These are phyloP conservation scores for Nothocercus nigrocapillus DNA, from an alignment of 2,113 vertebrate species.

Conservation along the genomic window DNA sequence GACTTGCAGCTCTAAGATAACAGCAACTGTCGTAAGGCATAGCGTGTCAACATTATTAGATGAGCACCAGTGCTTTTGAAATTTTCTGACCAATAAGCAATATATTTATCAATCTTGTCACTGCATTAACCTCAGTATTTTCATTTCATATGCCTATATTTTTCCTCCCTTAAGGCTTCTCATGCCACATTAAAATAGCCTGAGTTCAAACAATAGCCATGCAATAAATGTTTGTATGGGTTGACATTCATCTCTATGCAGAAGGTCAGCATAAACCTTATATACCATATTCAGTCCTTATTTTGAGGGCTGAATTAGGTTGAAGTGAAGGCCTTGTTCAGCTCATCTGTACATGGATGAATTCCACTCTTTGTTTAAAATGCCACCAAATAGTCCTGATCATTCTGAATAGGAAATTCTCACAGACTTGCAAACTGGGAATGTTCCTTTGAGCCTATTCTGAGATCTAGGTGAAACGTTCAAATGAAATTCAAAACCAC, in stretches of 20 bases:
- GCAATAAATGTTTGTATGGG: constrained; percentile 57
- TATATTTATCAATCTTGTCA: not conserved
- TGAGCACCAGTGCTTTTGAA: not conserved
- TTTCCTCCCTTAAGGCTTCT: constrained; percentile 55
- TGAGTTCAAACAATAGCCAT: constrained; percentile 63
- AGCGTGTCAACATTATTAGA: not conserved
- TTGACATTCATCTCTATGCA: not conserved
- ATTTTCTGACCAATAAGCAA: not conserved
- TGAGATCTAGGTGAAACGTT: constrained; percentile 47
- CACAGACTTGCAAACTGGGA: constrained; percentile 62
- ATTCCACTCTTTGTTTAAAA: constrained; percentile 29
- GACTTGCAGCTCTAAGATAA: not conserved
- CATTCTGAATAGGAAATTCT: constrained; percentile 70
- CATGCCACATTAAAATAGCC: constrained; percentile 70
- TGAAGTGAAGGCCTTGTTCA: constrained; percentile 27
- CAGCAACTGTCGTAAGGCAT: not conserved
- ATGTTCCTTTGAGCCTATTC: constrained; percentile 73
- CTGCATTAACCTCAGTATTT: not conserved
- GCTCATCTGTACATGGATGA: not conserved
- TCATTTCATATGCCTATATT: not conserved
- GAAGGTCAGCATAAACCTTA: not conserved
- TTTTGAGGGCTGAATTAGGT: constrained; percentile 13
- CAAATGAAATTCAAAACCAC: constrained; percentile 57
- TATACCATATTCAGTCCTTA: not conserved
- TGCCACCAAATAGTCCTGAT: constrained; percentile 53